Conservation (phyloP, 2,797 vertebrate genomes). For the Poecile montanus region DNA sequence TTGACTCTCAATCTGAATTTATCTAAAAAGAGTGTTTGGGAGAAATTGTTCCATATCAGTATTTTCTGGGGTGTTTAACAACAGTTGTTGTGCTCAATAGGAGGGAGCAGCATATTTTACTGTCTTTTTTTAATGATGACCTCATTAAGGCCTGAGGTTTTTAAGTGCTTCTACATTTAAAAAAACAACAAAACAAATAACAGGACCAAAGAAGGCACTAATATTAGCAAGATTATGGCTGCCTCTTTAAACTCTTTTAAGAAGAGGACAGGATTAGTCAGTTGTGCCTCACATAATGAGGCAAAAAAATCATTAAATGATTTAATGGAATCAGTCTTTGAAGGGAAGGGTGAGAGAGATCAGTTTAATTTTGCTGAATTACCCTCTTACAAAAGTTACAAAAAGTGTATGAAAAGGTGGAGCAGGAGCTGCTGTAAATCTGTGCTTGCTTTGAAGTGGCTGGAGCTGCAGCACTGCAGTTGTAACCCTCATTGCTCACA, state of each 20-base stretch:
- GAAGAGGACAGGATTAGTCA: neutral
- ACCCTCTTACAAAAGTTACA: neutral
- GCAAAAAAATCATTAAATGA: neutral
- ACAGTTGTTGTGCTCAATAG: neutral
- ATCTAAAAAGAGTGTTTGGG: neutral
- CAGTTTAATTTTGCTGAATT: neutral
- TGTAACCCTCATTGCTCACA: neutral
- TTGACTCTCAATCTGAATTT: neutral
- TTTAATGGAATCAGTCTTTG: neutral
- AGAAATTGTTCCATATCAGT: neutral
- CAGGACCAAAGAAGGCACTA: neutral
- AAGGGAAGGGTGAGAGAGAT: neutral
- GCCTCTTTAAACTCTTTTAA: neutral
- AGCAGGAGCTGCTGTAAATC: neutral
- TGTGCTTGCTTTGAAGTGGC: neutral
- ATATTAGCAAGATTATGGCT: neutral
- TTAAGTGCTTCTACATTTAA: neutral
- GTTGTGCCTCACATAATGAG: neutral
- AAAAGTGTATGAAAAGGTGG: neutral
- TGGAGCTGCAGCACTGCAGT: neutral
- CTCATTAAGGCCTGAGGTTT: neutral
- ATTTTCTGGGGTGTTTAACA: neutral
- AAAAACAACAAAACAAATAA: neutral
- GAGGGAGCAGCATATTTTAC: neutral
- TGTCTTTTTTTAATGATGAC: neutral